These are phyloP conservation scores for Spilosoma lubricipeda DNA, from an alignment of 2,888 invertebrate species.

Conservation along the genomic window DNA sequence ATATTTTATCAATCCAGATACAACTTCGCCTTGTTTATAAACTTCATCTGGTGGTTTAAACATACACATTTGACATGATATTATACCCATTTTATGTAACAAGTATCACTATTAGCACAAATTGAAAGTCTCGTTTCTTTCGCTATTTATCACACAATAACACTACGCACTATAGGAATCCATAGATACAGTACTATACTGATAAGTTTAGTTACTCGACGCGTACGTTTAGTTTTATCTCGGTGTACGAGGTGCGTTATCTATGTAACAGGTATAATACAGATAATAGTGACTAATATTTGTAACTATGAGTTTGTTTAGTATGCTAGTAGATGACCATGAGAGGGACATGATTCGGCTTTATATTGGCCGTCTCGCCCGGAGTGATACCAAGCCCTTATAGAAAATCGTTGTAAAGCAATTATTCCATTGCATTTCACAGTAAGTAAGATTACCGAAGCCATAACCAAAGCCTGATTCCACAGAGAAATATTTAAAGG, in stretches of 20 bases:
- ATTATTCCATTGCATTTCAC: too few relatives aligned
- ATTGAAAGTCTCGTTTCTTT: not conserved
- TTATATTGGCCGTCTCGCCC: too few relatives aligned
- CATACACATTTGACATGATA: constrained; percentile 55
- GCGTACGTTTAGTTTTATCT: constrained; percentile 1
- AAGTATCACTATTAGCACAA: not conserved
- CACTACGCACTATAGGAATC: too few relatives aligned
- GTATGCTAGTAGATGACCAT: not conserved
- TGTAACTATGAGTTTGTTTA: not conserved
- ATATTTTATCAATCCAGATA: constrained; percentile 54
- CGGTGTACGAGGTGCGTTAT: not conserved
- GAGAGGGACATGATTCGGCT: too few relatives aligned
- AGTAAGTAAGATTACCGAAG: too few relatives aligned
- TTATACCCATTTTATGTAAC: constrained; percentile 6
- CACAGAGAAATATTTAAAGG: too few relatives aligned
- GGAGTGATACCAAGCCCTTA: too few relatives aligned
- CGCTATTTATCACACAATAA: constrained; percentile 3
- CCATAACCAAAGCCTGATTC: too few relatives aligned
- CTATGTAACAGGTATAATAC: not conserved
- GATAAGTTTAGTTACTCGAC: constrained; percentile 3
- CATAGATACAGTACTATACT: not conserved
- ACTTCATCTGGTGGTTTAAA: constrained; percentile 48
- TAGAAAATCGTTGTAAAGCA: too few relatives aligned
- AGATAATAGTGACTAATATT: not conserved
- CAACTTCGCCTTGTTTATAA: constrained; percentile 44